Evolutionary conservation across 2,113 vertebrate genomes (phyloP), one percentile per base, ranked within the genome.

Genomic region (Thalassoma bifasciatum): DNA sequence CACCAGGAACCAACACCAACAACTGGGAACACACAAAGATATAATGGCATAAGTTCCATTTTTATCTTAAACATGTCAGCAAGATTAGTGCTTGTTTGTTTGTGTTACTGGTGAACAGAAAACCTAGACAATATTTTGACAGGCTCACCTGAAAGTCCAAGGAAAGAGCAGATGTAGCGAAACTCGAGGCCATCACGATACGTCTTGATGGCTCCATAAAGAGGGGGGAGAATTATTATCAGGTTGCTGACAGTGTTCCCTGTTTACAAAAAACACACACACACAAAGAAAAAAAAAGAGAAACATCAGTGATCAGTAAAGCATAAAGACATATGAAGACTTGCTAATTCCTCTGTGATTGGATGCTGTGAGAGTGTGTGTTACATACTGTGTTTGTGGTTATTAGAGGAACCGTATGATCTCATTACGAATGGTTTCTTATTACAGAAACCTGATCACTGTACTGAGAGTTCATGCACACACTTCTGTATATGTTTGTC

Each of bases 211-310:
- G 96, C 97, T 80, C 98, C 98, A 66, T 93, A 98, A 68, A 99
- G 88, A 50, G 98, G 98, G 94, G 98, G 97, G 84, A 99, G 91
- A 88, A 99, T 98, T 96, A 99, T 99, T 84, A 99, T 97, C 94
- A 99, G 94, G 93, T 99, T 99, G 92, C 97, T 99, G 91, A 99
- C 95, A 52, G 98, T 99, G 93, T 99, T 99, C 98, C 98, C 98
- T 99, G 89, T 10, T 83, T 13, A 75, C 82, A 9, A 89, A 83
- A 9, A n/a, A n/a, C n/a, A n/a, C n/a, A n/a, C n/a, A n/a, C n/a
- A n/a, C n/a, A n/a, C n/a, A n/a, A n/a, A n/a, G n/a, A n/a, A n/a
- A n/a, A n/a, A n/a, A 30, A 30, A 30, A 30, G 6, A 30, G 6
- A 30, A 6, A 30, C 30, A 30, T 30, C 30, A 85, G 5, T 82